Base-by-base conservation (phyloP, 2,888 invertebrate genomes). In the Oscheius myriophilus region DNA sequence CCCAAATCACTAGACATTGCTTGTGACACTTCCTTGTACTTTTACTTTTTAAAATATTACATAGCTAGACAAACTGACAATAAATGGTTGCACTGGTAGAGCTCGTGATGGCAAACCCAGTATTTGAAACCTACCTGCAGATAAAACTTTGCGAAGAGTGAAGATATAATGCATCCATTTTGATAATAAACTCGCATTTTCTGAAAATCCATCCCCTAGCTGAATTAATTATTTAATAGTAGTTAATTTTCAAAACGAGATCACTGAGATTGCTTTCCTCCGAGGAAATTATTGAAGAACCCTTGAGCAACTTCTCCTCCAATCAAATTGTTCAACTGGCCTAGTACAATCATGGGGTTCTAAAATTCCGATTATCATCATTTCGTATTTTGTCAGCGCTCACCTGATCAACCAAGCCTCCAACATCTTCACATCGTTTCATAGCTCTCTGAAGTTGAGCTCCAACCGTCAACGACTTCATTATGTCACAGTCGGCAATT, bases 291-390 rank as follows among this genome's bases (percentile, higher is more conserved):
- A 67, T 85, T 86, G 58, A 85, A 70, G 62, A 85, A 82, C 52
- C 85, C 85, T 63, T 86, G 85, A 7, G 85, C 82, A 53, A 86
- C 73, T 67, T 85, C 85, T 1, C 85, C 85, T 25, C 76, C 82
- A 33, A 85, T 81, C 54, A 85, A 67, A 14, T 76, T 75, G 58
- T 77, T 81, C 66, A 85, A 67, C 67, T 86, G 84, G 39, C 75
- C 76, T 18, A 85, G 61, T 11, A 85, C 72, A 2, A 82, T 72
- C 14, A 78, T 69, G 11, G 85, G 85, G 51, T 85, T 83, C 80
- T 86, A 74, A 55, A 67, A 21, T 21, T 23, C 23, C 12, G 2
- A 11, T 18, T 16, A 26, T 55, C 45, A 7, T 12, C 18, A 49
- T 11, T 7, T 16, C 25, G n/a, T n/a, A n/a, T 53, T 14, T 33